A percentile compares a stretch with the other conserved stretches of the same genome.
Evolutionary conservation across 2,888 invertebrate genomes (phyloP).

Genomic region (Phengaris alcon): DNA sequence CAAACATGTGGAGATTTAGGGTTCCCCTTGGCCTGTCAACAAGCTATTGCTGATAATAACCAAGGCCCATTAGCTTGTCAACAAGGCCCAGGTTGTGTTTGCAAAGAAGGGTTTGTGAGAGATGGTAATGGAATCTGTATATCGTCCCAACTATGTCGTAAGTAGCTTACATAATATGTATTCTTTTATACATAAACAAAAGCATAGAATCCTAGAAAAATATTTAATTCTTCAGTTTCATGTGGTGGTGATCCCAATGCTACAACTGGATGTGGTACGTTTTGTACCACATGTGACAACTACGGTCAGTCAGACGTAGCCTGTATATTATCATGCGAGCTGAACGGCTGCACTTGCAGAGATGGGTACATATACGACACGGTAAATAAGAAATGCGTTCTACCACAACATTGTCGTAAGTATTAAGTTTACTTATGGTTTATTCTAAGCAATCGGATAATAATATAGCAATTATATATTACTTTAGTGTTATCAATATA

Average conservation of each 20-base stretch:
- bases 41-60: slow-evolving; percentile 41
- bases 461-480: no score
- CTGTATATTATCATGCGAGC: slow-evolving; percentile 21
- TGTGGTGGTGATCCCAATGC: slow-evolving; percentile 43
- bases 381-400: slow-evolving; percentile 41
- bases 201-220: neutral
- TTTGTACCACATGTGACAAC: slow-evolving; percentile 42
- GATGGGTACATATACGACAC: slow-evolving; percentile 39
- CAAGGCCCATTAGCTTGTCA: slow-evolving; percentile 38
- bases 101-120: slow-evolving; percentile 49
- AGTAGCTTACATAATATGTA: slow-evolving; percentile 27
- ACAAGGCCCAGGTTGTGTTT: slow-evolving; percentile 46
- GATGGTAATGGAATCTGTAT: slow-evolving; percentile 44
- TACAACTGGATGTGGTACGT: slow-evolving; percentile 40
- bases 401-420: slow-evolving; percentile 41
- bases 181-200: no score
- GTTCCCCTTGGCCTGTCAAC: slow-evolving; percentile 34
- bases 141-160: slow-evolving; percentile 41
- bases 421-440: slow-evolving; percentile 13
- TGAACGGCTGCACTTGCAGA: slow-evolving; percentile 44
- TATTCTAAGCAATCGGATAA: neutral
- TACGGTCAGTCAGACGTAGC: slow-evolving; percentile 33
- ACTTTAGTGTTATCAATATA: no score
- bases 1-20: neutral
- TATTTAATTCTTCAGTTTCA: slow-evolving; percentile 33